Percentiles rank a stretch among this genome's conserved stretches.
Evolutionary conservation across 2,888 invertebrate genomes (phyloP).

Genomic region (Lydus trimaculatus): DNA sequence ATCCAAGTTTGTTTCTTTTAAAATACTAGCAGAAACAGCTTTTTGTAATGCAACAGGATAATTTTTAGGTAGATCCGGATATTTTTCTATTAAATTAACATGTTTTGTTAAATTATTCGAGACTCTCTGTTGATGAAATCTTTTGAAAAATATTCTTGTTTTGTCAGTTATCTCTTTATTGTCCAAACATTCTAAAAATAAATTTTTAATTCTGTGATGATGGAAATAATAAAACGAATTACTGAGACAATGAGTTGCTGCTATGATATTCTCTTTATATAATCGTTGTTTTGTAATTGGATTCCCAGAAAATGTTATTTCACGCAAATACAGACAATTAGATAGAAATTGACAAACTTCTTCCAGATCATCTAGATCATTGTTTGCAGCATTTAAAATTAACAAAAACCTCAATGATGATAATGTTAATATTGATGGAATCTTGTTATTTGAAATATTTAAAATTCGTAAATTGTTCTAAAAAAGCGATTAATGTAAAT

Average conservation of each 20-base stretch:
- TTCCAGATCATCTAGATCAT: conserved; percentile 65
- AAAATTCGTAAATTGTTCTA: conserved; percentile 67
- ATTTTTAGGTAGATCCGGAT: conserved; percentile 50
- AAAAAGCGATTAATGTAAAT: conserved; percentile 49
- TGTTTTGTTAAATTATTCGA: conserved; percentile 38
- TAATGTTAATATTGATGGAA: conserved; percentile 64
- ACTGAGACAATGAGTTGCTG: conserved; percentile 69
- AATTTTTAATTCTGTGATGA: conserved; percentile 9
- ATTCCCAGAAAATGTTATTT: conserved; percentile 68
- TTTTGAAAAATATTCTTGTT: conserved; percentile 69
- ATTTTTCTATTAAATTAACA: conserved; percentile 46
- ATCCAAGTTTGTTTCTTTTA: conserved; percentile 41
- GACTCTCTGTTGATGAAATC: conserved; percentile 66
- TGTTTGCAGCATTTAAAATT: conserved; percentile 67
- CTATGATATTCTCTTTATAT: conserved; percentile 73
- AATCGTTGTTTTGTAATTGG: conserved; percentile 69
- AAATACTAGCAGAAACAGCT: conserved; percentile 53
- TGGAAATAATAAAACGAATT: conserved; percentile 34
- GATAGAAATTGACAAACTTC: conserved; percentile 65
- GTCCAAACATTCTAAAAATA: conserved; percentile 66
- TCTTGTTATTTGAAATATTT: conserved; percentile 71
- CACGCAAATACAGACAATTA: conserved; percentile 64
- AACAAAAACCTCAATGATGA: conserved; percentile 64
- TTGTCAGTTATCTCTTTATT: conserved; percentile 66
- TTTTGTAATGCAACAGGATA: conserved; percentile 54